A percentile compares a stretch with the other conserved stretches of the same genome.
These are phyloP conservation scores for Indicator maculatus DNA, from an alignment of 2,113 vertebrate species.

Conservation along the genomic window DNA sequence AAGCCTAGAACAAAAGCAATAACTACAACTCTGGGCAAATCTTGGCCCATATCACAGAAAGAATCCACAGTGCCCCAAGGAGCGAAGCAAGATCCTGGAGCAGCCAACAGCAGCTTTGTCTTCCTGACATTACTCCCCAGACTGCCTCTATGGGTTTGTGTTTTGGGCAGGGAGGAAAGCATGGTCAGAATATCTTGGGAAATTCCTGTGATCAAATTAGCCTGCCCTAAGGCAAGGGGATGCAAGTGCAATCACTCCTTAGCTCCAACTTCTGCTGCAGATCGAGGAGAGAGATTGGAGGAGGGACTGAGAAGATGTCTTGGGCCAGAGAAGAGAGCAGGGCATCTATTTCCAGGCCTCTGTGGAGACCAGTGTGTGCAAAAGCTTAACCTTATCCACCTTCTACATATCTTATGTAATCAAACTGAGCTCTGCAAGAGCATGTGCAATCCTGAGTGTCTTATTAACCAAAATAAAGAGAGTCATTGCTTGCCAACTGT, in stretches of 20 bases:
- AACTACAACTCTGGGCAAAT: not conserved
- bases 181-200: not conserved
- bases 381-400: not conserved
- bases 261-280: not conserved
- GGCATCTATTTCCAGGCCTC: not conserved
- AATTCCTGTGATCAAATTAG: not conserved
- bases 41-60: accelerated
- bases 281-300: not conserved
- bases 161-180: not conserved
- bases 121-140: not conserved
- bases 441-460: not conserved
- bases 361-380: not conserved
- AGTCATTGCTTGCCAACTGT: not conserved
- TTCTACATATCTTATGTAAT: not conserved
- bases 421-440: not conserved
- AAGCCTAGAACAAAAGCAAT: not conserved
- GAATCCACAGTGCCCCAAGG: not conserved
- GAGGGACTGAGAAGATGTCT: not conserved
- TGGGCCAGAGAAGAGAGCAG: not conserved
- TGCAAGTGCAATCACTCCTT: not conserved
- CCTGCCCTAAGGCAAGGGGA: not conserved
- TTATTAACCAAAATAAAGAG: conserved; percentile 1
- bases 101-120: not conserved
- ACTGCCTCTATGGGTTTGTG: not conserved
- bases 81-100: not conserved